phyloP scores from a whole-genome alignment of 2,888 invertebrate species.

The Drosophila dives region DNA sequence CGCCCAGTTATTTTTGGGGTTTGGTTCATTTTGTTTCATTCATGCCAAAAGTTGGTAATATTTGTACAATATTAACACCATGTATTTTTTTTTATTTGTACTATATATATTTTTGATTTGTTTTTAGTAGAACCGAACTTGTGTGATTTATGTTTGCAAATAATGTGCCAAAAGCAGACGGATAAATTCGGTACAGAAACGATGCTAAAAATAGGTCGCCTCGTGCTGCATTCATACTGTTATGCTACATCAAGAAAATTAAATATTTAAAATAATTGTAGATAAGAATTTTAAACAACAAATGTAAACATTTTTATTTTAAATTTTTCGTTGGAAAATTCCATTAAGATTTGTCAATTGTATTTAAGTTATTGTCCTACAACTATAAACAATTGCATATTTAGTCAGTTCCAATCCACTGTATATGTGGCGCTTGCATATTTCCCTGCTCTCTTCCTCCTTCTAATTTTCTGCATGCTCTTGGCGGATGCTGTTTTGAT shows the following conservation, averaged over 20 bases:
- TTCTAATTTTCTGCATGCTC: constrained; percentile 7
- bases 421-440: constrained; percentile 33
- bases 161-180: constrained; percentile 42
- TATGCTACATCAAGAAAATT: constrained; percentile 14
- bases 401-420: constrained; percentile 23
- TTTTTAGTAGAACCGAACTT: constrained; percentile 32
- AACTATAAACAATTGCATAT: constrained; percentile 10
- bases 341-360: neutral
- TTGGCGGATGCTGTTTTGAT: constrained; percentile 21
- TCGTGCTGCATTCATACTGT: constrained; percentile 23
- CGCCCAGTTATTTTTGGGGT: constrained; percentile 34
- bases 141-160: constrained; percentile 43
- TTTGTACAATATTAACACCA: constrained; percentile 14
- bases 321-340: neutral
- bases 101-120: constrained; percentile 1
- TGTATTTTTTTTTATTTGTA: neutral
- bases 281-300: neutral
- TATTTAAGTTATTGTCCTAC: neutral
- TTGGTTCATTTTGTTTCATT: constrained; percentile 54
- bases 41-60: constrained; percentile 28
- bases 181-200: constrained; percentile 34
- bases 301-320: neutral
- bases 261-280: neutral
- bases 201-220: constrained; percentile 43
- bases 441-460: constrained; percentile 9